phyloP scores from a whole-genome alignment of 2,113 vertebrate species.

The Arizona elegans region DNA sequence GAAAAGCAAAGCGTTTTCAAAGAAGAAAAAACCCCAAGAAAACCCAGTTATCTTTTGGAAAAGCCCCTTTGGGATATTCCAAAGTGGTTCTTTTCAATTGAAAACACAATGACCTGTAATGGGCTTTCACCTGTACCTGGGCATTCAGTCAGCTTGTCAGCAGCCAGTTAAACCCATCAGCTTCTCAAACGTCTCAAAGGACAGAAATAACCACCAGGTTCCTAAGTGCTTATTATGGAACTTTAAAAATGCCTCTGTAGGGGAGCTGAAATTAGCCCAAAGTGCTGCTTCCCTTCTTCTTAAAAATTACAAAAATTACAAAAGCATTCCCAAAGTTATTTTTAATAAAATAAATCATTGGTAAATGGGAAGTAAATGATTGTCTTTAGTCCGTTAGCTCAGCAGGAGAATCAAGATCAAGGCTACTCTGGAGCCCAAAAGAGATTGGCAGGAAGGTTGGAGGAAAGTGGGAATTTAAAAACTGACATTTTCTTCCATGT shows the following conservation, averaged over 20 bases:
- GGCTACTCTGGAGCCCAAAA: not conserved
- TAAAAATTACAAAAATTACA: not conserved
- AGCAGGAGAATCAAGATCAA: not conserved
- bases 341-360: conserved; percentile 69
- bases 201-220: conserved; percentile 68
- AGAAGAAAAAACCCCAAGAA: not conserved
- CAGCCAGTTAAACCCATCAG: conserved; percentile 69
- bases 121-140: conserved; percentile 24
- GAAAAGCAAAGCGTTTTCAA: not conserved
- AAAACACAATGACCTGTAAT: conserved; percentile 25
- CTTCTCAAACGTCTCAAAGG: conserved; percentile 64
- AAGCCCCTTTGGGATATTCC: not conserved
- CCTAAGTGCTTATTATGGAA: conserved; percentile 71
- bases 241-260: conserved; percentile 66
- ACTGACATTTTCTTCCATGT: not conserved
- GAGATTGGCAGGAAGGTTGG: not conserved
- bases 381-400: conserved; percentile 47
- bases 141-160: conserved; percentile 67
- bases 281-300: conserved; percentile 51
- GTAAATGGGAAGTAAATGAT: conserved; percentile 62
- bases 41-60: not conserved
- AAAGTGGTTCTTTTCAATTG: not conserved
- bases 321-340: conserved; percentile 40
- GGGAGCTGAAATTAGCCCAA: conserved; percentile 65
- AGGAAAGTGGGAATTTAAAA: not conserved